Evolutionary conservation across 1,140 invertebrate genomes (phyloP).

Genomic region (Asobara japonica): DNA sequence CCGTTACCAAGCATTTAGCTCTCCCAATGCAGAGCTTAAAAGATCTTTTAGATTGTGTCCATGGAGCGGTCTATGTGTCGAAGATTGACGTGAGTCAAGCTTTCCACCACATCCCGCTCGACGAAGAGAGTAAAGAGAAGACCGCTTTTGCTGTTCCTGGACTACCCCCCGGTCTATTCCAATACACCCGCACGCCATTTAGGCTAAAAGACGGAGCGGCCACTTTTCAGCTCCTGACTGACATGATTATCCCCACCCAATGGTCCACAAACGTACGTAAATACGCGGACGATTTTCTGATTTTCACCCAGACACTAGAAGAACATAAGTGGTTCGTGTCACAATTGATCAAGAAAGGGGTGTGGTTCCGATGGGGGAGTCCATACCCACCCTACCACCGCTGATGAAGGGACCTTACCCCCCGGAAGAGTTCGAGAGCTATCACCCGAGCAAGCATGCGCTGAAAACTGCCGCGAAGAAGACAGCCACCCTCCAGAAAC

Average conservation of each 20-base stretch:
- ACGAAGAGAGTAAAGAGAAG: background rate
- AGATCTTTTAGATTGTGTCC: slow-evolving; percentile 1
- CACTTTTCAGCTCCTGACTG: background rate
- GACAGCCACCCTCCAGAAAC: too few species aligned
- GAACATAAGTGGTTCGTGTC: slow-evolving; percentile 17
- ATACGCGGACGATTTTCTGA: background rate
- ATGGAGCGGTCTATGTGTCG: slow-evolving; percentile 13
- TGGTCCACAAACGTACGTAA: background rate
- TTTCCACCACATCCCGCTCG: slow-evolving; percentile 24
- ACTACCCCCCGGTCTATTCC: background rate
- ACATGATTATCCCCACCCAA: background rate
- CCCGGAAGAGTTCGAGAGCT: too few species aligned
- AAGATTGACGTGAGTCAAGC: slow-evolving; percentile 25
- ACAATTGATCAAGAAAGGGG: background rate
- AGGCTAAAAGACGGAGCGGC: background rate
- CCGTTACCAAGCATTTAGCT: slow-evolving; percentile 5
- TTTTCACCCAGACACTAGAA: background rate
- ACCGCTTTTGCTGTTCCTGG: slow-evolving; percentile 19
- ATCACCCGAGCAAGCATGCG: too few species aligned
- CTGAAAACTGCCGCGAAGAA: too few species aligned
- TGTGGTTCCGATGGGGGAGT: too few species aligned
- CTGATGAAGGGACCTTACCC: too few species aligned
- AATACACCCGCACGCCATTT: slow-evolving; percentile 23
- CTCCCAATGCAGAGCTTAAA: slow-evolving; percentile 26
- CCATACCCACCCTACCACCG: too few species aligned